Percentiles rank a stretch among this genome's conserved stretches.
Conservation (phyloP, 2,113 vertebrate species). For the Fukomys damarensis region DNA sequence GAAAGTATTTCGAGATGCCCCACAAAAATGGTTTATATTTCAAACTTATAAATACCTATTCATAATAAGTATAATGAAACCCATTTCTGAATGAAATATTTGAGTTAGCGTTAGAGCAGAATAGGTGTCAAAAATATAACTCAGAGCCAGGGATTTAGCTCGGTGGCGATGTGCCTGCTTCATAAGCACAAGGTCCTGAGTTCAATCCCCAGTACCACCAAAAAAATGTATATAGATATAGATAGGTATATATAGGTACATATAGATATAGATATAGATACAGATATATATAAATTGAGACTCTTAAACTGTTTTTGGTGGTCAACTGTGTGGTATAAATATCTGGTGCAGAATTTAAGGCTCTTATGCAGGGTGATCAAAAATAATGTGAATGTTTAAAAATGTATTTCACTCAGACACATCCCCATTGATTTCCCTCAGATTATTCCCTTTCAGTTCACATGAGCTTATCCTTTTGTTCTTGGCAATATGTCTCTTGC, state of each 20-base stretch:
- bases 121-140: background rate
- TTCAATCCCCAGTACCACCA: no score
- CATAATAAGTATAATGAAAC: background rate
- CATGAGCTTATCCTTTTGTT: no score
- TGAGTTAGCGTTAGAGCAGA: background rate
- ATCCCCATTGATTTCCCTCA: background rate
- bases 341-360: background rate
- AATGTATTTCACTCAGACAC: background rate
- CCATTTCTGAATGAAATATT: background rate
- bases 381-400: background rate
- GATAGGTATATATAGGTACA: no score
- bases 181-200: no score
- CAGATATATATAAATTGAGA: background rate
- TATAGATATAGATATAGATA: no score
- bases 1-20: slow-evolving; percentile 28
- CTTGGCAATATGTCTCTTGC: background rate
- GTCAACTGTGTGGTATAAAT: background rate
- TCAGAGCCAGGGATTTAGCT: no score
- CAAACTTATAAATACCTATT: background rate
- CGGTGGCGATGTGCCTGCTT: no score
- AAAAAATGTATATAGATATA: no score
- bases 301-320: background rate
- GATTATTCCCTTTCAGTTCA: background rate
- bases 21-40: background rate
- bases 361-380: background rate